A percentile compares a stretch with the other conserved stretches of the same genome.
These are phyloP conservation scores for Seira musarum DNA, from an alignment of 2,888 invertebrate species.

Conservation along the genomic window DNA sequence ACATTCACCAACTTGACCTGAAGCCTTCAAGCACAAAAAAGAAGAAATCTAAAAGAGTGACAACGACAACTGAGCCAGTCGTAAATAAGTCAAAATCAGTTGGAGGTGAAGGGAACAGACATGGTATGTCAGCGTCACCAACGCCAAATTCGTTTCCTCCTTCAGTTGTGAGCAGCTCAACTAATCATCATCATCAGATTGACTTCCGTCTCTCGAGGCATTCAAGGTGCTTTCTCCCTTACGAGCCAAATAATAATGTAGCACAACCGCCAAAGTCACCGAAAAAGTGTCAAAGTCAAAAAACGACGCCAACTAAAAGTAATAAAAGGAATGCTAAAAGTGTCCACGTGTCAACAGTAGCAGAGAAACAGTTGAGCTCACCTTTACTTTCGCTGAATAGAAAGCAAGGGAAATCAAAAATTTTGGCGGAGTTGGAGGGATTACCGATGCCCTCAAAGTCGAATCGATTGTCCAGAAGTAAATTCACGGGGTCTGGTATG, in stretches of 20 bases:
- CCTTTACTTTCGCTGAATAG: conserved; percentile 1
- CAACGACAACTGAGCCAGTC: conserved; percentile 38
- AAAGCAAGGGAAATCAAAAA: neutral
- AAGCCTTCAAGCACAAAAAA: conserved; percentile 40
- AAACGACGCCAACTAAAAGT: neutral
- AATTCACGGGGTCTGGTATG: conserved; percentile 22
- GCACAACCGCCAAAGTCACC: conserved; percentile 14
- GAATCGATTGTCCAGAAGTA: conserved; percentile 17
- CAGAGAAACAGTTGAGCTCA: neutral
- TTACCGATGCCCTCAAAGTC: neutral
- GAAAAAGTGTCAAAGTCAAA: conserved; percentile 11
- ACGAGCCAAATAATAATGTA: conserved; percentile 21
- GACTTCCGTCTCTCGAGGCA: conserved; percentile 47
- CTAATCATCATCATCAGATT: conserved; percentile 8
- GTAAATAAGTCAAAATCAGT: neutral
- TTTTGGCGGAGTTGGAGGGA: neutral
- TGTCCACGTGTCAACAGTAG: neutral
- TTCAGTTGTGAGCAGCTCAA: neutral
- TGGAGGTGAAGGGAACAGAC: neutral
- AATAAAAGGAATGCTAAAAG: neutral
- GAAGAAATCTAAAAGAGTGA: conserved; percentile 42
- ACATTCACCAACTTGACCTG: conserved; percentile 55
- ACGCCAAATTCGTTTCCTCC: conserved; percentile 1
- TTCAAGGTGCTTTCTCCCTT: conserved; percentile 62
- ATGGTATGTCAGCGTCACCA: neutral